Conservation (phyloP, 23 tunicate genomes). For the Clavelina lepadiformis region DNA sequence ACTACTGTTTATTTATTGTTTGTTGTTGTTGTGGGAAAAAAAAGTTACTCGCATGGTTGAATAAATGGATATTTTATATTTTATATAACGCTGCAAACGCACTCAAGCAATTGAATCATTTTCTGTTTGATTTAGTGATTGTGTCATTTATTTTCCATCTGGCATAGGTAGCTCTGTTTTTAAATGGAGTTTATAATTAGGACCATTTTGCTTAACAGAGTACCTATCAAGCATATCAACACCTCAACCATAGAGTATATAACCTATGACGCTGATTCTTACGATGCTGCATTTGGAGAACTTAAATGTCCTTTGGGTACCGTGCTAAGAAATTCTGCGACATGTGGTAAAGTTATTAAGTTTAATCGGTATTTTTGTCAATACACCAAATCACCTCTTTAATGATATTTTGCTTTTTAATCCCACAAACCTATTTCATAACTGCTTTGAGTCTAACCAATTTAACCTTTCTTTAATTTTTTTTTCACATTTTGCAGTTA, state of each 20-base stretch:
- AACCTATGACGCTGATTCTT: constrained; percentile 43
- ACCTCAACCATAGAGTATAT: constrained; percentile 32
- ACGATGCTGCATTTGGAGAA: constrained; percentile 28
- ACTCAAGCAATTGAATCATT: no score
- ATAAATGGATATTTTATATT: no score
- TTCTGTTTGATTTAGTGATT: no score
- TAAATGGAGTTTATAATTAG: no score
- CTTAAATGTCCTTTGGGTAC: constrained; percentile 81
- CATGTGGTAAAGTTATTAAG: constrained; percentile 57
- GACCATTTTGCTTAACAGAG: no score
- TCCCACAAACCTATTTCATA: not conserved
- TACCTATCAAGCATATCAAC: constrained; percentile 20
- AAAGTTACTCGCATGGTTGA: no score
- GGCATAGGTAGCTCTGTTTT: no score
- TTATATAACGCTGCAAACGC: no score
- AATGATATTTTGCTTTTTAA: not conserved
- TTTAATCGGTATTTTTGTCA: not conserved
- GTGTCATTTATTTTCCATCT: no score
- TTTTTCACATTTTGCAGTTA: constrained; percentile 34
- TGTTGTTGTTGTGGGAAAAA: no score
- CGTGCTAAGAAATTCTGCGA: constrained; percentile 50
- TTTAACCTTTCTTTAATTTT: not conserved
- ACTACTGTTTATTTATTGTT: no score
- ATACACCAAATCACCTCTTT: no score
- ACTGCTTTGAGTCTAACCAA: not conserved